Conservation (phyloP, 2,113 vertebrate species). For the Pelobates fuscus region DNA sequence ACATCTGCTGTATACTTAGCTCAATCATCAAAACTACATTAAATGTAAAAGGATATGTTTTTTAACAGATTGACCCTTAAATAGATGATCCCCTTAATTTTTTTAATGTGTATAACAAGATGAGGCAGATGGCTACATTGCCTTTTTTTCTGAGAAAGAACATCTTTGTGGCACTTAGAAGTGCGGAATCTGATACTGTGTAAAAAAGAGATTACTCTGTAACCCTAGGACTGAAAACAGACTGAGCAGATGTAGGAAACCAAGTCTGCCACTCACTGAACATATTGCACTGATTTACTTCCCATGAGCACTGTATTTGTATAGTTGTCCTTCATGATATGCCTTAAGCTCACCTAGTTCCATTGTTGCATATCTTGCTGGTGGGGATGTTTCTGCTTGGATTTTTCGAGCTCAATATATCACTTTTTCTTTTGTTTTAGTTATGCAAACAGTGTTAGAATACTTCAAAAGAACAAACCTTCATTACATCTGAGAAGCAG, state of each 20-base stretch:
- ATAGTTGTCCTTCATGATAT: constrained; percentile 30
- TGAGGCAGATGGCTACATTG: constrained; percentile 40
- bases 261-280: constrained; percentile 29
- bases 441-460: constrained; percentile 6
- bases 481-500: not conserved
- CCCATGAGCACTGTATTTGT: constrained; percentile 25
- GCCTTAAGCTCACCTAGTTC: constrained; percentile 17
- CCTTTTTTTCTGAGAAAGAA: constrained; percentile 15
- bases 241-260: constrained; percentile 40
- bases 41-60: not conserved
- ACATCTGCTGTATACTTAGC: constrained; percentile 15
- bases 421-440: not conserved
- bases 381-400: not conserved
- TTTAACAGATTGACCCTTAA: constrained; percentile 17
- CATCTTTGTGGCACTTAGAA: constrained; percentile 36
- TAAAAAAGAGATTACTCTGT: constrained; percentile 33
- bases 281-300: constrained; percentile 42
- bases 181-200: constrained; percentile 36
- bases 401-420: not conserved
- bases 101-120: constrained; percentile 32
- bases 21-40: constrained; percentile 10
- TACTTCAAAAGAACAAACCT: constrained; percentile 8
- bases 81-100: constrained; percentile 26
- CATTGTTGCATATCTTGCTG: constrained; percentile 19
- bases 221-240: constrained; percentile 40